phyloP scores from a whole-genome alignment of 2,797 vertebrate species.

The Thaleichthys pacificus region DNA sequence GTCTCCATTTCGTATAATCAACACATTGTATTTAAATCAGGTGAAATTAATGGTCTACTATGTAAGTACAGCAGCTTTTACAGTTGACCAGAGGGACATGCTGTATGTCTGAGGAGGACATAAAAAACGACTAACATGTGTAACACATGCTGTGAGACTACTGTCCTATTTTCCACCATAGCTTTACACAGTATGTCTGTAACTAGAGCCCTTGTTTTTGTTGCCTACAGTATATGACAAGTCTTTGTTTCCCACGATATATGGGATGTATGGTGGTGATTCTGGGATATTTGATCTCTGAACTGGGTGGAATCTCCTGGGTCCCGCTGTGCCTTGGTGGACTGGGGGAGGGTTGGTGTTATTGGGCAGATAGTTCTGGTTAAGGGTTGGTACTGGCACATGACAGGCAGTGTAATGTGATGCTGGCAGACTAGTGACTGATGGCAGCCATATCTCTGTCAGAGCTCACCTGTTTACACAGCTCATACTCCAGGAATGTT shows the following conservation, averaged over 20 bases:
- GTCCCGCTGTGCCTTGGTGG: conserved; percentile 18
- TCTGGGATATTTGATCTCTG: conserved; percentile 32
- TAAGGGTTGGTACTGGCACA: conserved; percentile 23
- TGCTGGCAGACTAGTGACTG: conserved; percentile 47
- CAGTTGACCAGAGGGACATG: conserved; percentile 38
- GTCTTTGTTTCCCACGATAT: conserved; percentile 8
- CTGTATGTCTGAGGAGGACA: conserved; percentile 18
- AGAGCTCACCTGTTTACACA: conserved; percentile 55
- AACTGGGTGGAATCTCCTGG: conserved; percentile 27
- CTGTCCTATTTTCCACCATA: conserved; percentile 10
- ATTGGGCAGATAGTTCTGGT: conserved; percentile 30
- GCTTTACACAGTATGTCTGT: background rate
- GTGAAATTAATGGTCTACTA: conserved; percentile 69
- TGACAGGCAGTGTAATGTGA: conserved; percentile 32
- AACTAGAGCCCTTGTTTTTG: background rate
- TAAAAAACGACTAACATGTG: conserved; percentile 14
- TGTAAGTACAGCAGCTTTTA: conserved; percentile 51
- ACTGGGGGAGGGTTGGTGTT: conserved; percentile 17
- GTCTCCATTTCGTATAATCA: conserved; percentile 26
- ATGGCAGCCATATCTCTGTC: conserved; percentile 42
- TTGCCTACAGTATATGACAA: background rate
- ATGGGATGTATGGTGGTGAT: background rate
- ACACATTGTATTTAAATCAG: conserved; percentile 63
- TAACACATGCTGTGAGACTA: conserved; percentile 1
- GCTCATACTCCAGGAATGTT: conserved; percentile 46